Evolutionary conservation across 2,888 invertebrate genomes (phyloP), one percentile per base, ranked within the genome.

Genomic region (Cosmia trapezina): DNA sequence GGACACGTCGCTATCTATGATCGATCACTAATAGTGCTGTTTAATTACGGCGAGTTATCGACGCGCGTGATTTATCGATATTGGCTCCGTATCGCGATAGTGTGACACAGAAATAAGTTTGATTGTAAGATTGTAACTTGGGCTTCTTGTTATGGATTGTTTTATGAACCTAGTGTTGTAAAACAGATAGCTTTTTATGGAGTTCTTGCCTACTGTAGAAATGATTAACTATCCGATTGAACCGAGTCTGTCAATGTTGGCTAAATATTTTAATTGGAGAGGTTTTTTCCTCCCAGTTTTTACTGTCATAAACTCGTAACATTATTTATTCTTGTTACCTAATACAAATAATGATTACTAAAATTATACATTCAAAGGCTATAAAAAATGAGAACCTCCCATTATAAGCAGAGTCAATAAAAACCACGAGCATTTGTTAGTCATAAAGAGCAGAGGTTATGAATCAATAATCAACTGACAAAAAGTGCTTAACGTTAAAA

Each of bases 51-150:
- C 81, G 84, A 86, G 88, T 90, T 94, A 95, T 94, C 93, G 87
- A 84, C 75, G 85, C 86, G 88, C 83, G 94, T 95, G 95, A 95
- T 95, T 95, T 95, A 95, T 95, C 93, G 94, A 94, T 95, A 95
- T 95, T 94, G 92, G 89, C 88, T 70, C 86, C 87, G 86, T 90
- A 90, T 88, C 88, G 83, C 85, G 93, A 92, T 92, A 91, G 80
- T 78, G 76, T 81, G 87, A 88, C 86, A 90, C 83, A 81, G 73
- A 81, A 86, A 81, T 80, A 74, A 72, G 66, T 81, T 85, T 70
- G 72, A 81, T 81, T 79, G 80, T 79, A 43, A 73, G 72, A 81
- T 81, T 79, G 80, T 79, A 43, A 73, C 72, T 78, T 76, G 37
- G 65, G 70, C 78, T 86, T 71, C 85, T 86, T 84, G 68, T 75